Conservation (phyloP, 2,888 invertebrate genomes). For the Zygogramma bicolorata region DNA sequence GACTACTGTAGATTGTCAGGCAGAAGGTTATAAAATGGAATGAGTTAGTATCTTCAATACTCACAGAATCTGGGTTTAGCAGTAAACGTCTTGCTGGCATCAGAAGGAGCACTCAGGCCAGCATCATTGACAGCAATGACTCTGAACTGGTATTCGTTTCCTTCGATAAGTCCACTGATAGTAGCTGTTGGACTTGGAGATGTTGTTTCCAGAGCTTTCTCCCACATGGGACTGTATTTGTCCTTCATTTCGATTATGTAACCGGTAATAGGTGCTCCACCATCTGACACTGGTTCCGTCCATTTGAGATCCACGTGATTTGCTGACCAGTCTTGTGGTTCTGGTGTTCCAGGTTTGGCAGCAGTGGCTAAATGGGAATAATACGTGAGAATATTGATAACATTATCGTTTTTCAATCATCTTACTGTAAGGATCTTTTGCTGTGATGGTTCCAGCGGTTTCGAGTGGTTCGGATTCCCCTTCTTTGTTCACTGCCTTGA, state of each 20-base stretch:
- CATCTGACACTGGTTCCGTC: slow-evolving; percentile 89
- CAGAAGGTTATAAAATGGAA: too few relatives aligned
- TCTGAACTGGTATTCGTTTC: slow-evolving; percentile 97
- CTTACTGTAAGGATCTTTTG: slow-evolving; percentile 95
- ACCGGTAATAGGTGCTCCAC: slow-evolving; percentile 94
- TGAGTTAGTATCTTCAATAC: slow-evolving; percentile 53
- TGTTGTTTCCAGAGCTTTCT: slow-evolving; percentile 88
- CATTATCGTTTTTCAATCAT: slow-evolving; percentile 47
- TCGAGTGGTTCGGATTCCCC: slow-evolving; percentile 97
- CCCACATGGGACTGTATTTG: slow-evolving; percentile 93
- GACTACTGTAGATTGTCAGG: too few relatives aligned
- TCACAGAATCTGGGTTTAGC: slow-evolving; percentile 87
- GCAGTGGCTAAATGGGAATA: slow-evolving; percentile 76
- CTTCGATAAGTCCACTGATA: slow-evolving; percentile 92
- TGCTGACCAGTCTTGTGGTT: slow-evolving; percentile 92
- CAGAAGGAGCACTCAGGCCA: slow-evolving; percentile 93
- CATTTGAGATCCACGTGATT: slow-evolving; percentile 92
- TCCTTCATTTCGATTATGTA: slow-evolving; percentile 95
- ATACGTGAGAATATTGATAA: neutral
- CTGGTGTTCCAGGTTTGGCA: slow-evolving; percentile 90
- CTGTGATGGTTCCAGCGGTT: slow-evolving; percentile 89
- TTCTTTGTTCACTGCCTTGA: slow-evolving; percentile 94
- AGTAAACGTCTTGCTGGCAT: slow-evolving; percentile 85
- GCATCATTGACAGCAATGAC: slow-evolving; percentile 96
- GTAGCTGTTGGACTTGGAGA: slow-evolving; percentile 80